Evolutionary conservation across 2,797 vertebrate genomes (phyloP).

Genomic region (Jordanella pulchra): DNA sequence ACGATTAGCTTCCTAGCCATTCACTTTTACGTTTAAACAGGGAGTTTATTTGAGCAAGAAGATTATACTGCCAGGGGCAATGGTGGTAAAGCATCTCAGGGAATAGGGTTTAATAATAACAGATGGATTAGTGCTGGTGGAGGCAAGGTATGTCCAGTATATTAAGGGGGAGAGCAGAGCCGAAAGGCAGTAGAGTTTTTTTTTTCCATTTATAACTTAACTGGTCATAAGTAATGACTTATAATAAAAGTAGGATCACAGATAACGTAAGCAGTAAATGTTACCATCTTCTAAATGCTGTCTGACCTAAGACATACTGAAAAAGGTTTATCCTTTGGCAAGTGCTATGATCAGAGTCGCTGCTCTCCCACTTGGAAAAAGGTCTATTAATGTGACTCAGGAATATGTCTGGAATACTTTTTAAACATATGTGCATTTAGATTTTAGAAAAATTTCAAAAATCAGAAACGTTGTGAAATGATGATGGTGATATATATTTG

Average conservation of each 20-base stretch:
- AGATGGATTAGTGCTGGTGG: not conserved
- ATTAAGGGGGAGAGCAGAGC: not conserved
- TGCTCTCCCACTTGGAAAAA: conserved; percentile 2
- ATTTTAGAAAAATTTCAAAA: not conserved
- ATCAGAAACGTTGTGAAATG: not conserved
- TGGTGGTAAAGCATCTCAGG: not conserved
- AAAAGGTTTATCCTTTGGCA: not conserved
- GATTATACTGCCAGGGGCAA: not conserved
- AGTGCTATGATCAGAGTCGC: not conserved
- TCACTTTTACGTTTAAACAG: not conserved
- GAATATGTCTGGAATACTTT: not conserved
- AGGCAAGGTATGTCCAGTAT: not conserved
- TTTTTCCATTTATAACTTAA: not conserved
- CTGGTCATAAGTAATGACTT: not conserved
- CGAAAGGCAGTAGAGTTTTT: not conserved
- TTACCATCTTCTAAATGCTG: not conserved
- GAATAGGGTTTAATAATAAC: not conserved
- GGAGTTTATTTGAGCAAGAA: not conserved
- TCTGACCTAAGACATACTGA: not conserved
- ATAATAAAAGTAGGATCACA: not conserved
- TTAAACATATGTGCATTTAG: not conserved
- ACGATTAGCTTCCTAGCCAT: not conserved
- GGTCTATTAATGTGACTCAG: not conserved
- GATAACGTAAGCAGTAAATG: not conserved
- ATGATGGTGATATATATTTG: not conserved